Evolutionary conservation across 2,113 vertebrate genomes (phyloP).

Genomic region (Oryzias woworae): DNA sequence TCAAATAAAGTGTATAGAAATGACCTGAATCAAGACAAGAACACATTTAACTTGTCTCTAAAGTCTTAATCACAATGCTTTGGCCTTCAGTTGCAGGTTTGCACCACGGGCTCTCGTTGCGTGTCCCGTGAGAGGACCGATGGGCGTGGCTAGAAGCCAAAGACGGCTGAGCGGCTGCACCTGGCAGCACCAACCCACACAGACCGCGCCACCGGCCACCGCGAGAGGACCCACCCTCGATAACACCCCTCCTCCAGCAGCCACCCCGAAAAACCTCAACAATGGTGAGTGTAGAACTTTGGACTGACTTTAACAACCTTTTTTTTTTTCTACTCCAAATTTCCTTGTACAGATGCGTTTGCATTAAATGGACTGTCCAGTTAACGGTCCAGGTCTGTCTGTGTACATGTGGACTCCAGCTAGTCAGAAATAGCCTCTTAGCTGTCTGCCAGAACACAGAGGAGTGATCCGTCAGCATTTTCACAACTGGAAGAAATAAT

Average conservation of each 20-base stretch:
- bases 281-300: constrained; percentile 51
- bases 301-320: background rate
- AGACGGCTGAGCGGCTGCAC: constrained; percentile 24
- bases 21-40: too few species aligned
- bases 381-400: background rate
- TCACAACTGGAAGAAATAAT: background rate
- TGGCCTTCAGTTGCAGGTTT: too few species aligned
- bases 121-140: constrained; percentile 7
- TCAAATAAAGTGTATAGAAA: too few species aligned
- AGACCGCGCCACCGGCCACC: constrained; percentile 54
- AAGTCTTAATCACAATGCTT: too few species aligned
- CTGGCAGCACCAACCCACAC: constrained; percentile 54
- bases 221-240: constrained; percentile 41
- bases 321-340: background rate
- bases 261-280: constrained; percentile 6
- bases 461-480: constrained; percentile 13
- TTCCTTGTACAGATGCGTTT: background rate
- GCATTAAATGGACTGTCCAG: background rate
- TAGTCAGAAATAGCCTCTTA: constrained; percentile 54
- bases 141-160: constrained; percentile 49
- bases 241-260: background rate
- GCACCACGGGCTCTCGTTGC: background rate
- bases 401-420: constrained; percentile 6
- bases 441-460: constrained; percentile 38
- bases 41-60: too few species aligned